Conservation (phyloP, 1,140 invertebrate species). For the Amphibalanus amphitrite region DNA sequence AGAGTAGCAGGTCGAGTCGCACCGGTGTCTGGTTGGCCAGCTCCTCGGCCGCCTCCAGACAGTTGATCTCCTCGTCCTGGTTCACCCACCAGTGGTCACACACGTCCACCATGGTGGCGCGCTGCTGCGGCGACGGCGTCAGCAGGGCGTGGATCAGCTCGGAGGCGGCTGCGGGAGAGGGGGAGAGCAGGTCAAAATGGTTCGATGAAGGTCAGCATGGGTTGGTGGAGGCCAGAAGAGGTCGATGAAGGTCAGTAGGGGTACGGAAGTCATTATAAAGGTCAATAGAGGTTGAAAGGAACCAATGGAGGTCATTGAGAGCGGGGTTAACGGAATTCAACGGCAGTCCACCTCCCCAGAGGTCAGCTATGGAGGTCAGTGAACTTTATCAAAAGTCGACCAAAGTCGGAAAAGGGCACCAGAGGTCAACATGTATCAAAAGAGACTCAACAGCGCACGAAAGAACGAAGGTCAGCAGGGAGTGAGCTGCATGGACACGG, state of each 20-base stretch:
- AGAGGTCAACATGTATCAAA: too few relatives aligned
- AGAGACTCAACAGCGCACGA: too few relatives aligned
- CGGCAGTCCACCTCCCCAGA: too few relatives aligned
- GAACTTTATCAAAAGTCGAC: too few relatives aligned
- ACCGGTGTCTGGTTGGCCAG: constrained; percentile 74
- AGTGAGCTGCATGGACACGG: too few relatives aligned
- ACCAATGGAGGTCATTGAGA: too few relatives aligned
- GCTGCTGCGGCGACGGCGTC: not conserved
- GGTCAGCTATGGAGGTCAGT: too few relatives aligned
- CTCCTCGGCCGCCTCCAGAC: constrained; percentile 67
- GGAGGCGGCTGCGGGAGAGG: not conserved
- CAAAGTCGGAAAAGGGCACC: not conserved
- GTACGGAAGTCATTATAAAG: too few relatives aligned
- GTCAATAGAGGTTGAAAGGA: too few relatives aligned
- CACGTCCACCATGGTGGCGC: constrained; percentile 45
- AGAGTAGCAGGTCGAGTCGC: constrained; percentile 61
- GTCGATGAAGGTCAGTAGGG: too few relatives aligned
- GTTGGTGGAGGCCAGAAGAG: not conserved
- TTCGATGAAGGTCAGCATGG: not conserved
- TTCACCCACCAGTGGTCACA: constrained; percentile 85
- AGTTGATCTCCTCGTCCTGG: constrained; percentile 68
- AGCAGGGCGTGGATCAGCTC: not conserved
- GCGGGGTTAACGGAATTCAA: too few relatives aligned
- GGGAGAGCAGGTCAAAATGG: not conserved
- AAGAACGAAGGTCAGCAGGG: too few relatives aligned